Evolutionary conservation across 92 coral and sea anemone species (phyloP).

Genomic region (Paramuricea clavata): DNA sequence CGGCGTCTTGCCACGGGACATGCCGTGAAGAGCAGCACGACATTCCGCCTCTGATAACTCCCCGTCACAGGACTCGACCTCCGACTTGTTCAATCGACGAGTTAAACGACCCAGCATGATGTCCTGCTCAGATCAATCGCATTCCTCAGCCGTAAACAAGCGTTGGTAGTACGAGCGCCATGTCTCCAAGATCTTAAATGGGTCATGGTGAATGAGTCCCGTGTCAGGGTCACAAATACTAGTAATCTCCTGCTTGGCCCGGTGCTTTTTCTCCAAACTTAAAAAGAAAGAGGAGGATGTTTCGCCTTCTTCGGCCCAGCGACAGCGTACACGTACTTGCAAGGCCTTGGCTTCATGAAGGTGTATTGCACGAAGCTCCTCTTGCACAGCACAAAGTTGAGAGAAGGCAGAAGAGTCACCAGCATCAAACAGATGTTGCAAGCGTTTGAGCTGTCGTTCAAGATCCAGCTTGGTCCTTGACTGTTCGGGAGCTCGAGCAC

Average conservation of each 20-base stretch:
- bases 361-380: conserved; percentile 39
- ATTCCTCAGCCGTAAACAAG: conserved; percentile 29
- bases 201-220: not conserved
- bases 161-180: conserved; percentile 33
- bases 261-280: conserved; percentile 37
- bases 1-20: not conserved
- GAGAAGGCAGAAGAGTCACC: conserved; percentile 44
- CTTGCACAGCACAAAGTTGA: conserved; percentile 42
- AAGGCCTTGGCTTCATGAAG: conserved; percentile 33
- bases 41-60: not conserved
- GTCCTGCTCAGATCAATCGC: not conserved
- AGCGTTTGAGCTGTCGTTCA: not conserved
- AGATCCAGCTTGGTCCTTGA: not conserved
- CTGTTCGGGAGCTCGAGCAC: not conserved
- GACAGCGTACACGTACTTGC: too few relatives aligned
- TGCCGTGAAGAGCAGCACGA: not conserved
- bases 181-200: not conserved
- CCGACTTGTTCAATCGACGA: not conserved
- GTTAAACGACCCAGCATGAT: not conserved
- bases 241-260: not conserved
- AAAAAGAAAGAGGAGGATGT: conserved; percentile 48
- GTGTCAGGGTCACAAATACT: conserved; percentile 18
- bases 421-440: conserved; percentile 32
- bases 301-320: not conserved
- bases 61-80: not conserved